Percentiles rank a stretch among this genome's conserved stretches.
These are phyloP conservation scores for Meteorus sp. DNA, from an alignment of 1,140 invertebrate genomes.

Conservation along the genomic window DNA sequence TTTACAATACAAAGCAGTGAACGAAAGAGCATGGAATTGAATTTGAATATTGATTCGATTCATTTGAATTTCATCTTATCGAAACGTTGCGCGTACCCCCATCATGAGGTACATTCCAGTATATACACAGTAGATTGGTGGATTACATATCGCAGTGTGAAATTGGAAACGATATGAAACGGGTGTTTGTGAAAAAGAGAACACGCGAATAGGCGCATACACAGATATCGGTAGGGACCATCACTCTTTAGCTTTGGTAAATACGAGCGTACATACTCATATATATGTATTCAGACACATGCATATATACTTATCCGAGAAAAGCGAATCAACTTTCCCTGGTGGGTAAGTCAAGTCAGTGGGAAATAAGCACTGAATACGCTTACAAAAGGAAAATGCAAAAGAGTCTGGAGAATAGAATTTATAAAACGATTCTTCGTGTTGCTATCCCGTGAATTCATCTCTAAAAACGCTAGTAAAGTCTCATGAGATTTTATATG, in stretches of 20 bases:
- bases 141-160: conserved; percentile 49
- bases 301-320: neutral
- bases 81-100: conserved; percentile 11
- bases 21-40: conserved; percentile 36
- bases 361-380: conserved; percentile 9
- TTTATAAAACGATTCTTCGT: conserved; percentile 29
- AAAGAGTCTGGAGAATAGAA: conserved; percentile 31
- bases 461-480: neutral
- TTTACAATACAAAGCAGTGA: conserved; percentile 24
- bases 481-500: neutral
- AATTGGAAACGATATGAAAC: conserved; percentile 57
- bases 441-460: neutral
- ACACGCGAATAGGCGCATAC: conserved; percentile 40
- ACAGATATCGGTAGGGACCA: conserved; percentile 33
- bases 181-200: conserved; percentile 42
- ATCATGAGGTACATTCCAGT: neutral
- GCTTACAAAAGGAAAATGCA: conserved; percentile 26
- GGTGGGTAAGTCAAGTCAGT: neutral
- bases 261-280: too few relatives aligned
- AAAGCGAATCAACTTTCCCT: neutral
- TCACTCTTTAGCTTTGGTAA: conserved; percentile 11
- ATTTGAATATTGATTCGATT: conserved; percentile 59
- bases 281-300: neutral
- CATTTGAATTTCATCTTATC: conserved; percentile 57
- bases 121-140: too few relatives aligned